Conservation (phyloP, 2,888 invertebrate genomes). For the Dynastes hyllus region DNA sequence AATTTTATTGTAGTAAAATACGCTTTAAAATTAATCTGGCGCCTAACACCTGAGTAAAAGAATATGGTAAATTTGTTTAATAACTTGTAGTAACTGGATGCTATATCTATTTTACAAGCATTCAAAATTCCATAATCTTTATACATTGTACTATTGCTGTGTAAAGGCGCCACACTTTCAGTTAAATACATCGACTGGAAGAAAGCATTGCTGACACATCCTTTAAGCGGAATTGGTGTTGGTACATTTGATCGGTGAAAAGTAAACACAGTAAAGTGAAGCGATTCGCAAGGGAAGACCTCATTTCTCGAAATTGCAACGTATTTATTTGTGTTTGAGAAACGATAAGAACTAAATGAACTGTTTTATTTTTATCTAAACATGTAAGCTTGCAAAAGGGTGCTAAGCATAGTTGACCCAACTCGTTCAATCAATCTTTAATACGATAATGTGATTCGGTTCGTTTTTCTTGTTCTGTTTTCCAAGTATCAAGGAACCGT, state of each 20-base stretch:
- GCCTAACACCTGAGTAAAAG: no score
- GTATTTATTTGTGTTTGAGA: background rate
- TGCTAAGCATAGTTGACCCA: background rate
- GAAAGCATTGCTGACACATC: no score
- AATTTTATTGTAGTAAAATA: no score
- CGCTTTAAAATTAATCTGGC: no score
- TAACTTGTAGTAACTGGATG: no score
- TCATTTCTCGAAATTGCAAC: background rate
- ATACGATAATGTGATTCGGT: background rate
- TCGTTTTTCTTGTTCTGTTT: background rate
- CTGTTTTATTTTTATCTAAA: background rate
- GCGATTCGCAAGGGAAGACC: background rate
- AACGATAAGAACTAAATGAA: background rate
- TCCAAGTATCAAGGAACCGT: background rate
- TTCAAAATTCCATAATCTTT: no score
- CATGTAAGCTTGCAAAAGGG: background rate
- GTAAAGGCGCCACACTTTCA: no score
- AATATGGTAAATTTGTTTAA: no score
- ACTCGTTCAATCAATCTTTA: conserved; percentile 2
- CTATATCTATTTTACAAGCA: no score
- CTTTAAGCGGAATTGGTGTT: no score
- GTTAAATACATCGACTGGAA: no score
- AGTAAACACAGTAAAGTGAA: background rate
- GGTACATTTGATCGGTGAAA: background rate
- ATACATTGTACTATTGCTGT: no score